phyloP scores from a whole-genome alignment of 2,797 vertebrate species.

The Peromyscus attwateri region DNA sequence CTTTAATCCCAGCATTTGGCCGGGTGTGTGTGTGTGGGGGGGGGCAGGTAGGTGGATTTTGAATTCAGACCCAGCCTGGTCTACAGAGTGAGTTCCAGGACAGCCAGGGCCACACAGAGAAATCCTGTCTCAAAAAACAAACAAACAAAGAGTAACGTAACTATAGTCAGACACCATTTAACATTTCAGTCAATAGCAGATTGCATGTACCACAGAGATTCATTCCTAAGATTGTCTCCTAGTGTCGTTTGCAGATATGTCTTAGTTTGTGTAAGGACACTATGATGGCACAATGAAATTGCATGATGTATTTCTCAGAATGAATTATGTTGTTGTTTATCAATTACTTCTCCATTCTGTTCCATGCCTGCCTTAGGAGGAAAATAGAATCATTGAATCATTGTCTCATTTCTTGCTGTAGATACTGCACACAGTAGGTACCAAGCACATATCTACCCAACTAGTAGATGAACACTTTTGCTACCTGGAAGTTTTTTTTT shows the following conservation, averaged over 20 bases:
- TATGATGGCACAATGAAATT: neutral
- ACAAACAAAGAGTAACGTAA: neutral
- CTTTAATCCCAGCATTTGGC: no score
- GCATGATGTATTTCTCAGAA: neutral
- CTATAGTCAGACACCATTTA: neutral
- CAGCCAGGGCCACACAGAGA: no score
- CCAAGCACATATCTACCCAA: constrained; percentile 8
- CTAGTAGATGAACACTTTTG: neutral
- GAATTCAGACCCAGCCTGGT: no score
- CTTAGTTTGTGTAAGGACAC: neutral
- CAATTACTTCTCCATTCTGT: neutral
- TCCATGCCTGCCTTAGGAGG: constrained; percentile 25
- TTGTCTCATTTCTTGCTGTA: neutral
- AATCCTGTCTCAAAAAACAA: no score
- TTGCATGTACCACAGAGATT: neutral
- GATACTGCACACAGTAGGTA: neutral
- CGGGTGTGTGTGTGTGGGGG: no score
- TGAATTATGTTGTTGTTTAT: neutral
- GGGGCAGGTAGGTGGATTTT: no score
- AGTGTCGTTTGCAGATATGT: neutral
- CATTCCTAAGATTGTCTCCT: neutral
- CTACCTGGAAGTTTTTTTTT: neutral
- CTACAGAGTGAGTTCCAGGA: no score
- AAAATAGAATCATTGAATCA: neutral
- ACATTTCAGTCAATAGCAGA: neutral